These are phyloP conservation scores for Epinephelus coioides DNA, from an alignment of 2,797 vertebrate species.

Conservation along the genomic window DNA sequence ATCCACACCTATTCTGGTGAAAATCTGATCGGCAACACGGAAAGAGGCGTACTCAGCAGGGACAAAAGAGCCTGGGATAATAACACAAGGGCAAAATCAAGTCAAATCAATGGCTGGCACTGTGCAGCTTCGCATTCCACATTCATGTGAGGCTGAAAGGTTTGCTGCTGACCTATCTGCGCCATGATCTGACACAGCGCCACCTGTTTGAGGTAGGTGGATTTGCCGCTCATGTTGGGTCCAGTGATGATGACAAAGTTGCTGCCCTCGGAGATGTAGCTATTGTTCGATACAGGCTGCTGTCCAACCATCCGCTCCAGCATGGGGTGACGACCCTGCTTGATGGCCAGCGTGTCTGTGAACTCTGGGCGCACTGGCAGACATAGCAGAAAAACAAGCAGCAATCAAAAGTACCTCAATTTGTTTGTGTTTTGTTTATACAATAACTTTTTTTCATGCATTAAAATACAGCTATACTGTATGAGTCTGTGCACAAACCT, in stretches of 20 bases:
- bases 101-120: neutral
- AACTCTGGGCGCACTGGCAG: conserved; percentile 95
- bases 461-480: neutral
- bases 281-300: conserved; percentile 93
- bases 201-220: conserved; percentile 97
- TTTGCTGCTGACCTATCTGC: conserved; percentile 91
- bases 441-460: neutral
- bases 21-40: conserved; percentile 95
- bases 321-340: conserved; percentile 95
- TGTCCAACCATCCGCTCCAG: conserved; percentile 93
- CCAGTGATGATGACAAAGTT: conserved; percentile 97
- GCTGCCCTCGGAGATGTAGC: conserved; percentile 93
- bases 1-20: conserved; percentile 97
- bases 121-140: neutral
- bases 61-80: conserved; percentile 92
- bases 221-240: conserved; percentile 99
- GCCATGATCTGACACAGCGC: conserved; percentile 98
- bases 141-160: conserved; percentile 1
- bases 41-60: conserved; percentile 96
- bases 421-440: conserved; percentile 7
- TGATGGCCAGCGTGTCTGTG: conserved; percentile 96
- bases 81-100: conserved; percentile 3
- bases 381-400: conserved; percentile 36
- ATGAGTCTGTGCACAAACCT: neutral
- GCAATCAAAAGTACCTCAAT: neutral